Conservation (phyloP, 2,113 vertebrate genomes). For the Tetrao urogallus region DNA sequence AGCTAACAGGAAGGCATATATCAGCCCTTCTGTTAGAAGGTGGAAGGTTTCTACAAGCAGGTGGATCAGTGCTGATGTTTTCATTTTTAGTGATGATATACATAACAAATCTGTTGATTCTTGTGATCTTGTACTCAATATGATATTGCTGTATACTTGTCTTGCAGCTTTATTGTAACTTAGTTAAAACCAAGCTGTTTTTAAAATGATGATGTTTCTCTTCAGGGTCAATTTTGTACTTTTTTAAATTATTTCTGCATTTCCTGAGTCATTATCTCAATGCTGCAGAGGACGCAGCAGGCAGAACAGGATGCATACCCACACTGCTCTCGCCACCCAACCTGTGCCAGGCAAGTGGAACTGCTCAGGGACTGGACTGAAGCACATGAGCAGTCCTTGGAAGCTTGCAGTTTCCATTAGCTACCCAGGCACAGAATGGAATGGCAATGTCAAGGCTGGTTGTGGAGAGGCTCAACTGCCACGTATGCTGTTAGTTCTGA, state of each 20-base stretch:
- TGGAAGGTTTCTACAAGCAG: neutral
- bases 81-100: neutral
- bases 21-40: neutral
- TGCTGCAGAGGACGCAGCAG: conserved; percentile 36
- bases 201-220: conserved; percentile 22
- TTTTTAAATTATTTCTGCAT: conserved; percentile 5
- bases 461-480: neutral
- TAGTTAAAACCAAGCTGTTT: conserved; percentile 10
- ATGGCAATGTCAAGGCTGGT: neutral
- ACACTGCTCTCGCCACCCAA: fast-evolving
- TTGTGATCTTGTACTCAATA: neutral
- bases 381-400: neutral
- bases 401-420: neutral
- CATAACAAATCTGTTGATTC: neutral
- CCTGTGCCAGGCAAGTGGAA: neutral
- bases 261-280: conserved; percentile 7
- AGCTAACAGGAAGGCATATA: neutral
- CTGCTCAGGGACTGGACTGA: neutral
- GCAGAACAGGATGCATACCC: neutral
- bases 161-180: conserved; percentile 2
- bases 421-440: neutral
- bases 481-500: neutral
- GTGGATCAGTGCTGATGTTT: neutral
- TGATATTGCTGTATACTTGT: conserved; percentile 22
- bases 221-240: conserved; percentile 58